A percentile compares a stretch with the other conserved stretches of the same genome.
phyloP scores from a whole-genome alignment of 1,140 invertebrate species.

The Potamilus streckersoni region DNA sequence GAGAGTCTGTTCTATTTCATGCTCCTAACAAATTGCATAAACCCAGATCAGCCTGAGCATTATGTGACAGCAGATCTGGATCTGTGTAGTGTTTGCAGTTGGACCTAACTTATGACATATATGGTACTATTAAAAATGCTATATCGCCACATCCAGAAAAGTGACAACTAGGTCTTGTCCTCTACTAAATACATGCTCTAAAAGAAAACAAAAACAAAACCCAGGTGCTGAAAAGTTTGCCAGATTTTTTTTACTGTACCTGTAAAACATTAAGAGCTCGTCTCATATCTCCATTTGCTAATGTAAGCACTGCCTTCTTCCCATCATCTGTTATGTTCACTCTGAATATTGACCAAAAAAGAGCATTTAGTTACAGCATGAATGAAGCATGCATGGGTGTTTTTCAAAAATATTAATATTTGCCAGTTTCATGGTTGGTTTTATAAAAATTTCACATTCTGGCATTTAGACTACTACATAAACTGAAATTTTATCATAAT shows the following conservation, averaged over 20 bases:
- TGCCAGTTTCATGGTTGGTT: background rate
- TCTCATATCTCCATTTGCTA: conserved; percentile 98
- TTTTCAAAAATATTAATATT: background rate
- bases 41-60: too few species aligned
- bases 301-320: conserved; percentile 87
- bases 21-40: too few species aligned
- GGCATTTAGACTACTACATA: background rate
- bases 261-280: conserved; percentile 93
- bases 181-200: too few species aligned
- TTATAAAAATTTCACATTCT: background rate
- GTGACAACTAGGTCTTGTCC: too few species aligned
- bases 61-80: too few species aligned
- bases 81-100: too few species aligned
- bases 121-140: too few species aligned
- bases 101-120: too few species aligned
- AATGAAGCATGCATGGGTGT: background rate
- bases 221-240: too few species aligned
- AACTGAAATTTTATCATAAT: background rate
- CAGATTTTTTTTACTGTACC: conserved; percentile 59
- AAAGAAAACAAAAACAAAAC: too few species aligned
- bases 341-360: conserved; percentile 69
- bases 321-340: conserved; percentile 91
- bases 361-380: background rate
- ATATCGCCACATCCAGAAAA: too few species aligned
- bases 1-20: too few species aligned